A percentile compares a stretch with the other conserved stretches of the same genome.
Conservation (phyloP, 1,140 invertebrate genomes). For the Drosophila lacertosa region DNA sequence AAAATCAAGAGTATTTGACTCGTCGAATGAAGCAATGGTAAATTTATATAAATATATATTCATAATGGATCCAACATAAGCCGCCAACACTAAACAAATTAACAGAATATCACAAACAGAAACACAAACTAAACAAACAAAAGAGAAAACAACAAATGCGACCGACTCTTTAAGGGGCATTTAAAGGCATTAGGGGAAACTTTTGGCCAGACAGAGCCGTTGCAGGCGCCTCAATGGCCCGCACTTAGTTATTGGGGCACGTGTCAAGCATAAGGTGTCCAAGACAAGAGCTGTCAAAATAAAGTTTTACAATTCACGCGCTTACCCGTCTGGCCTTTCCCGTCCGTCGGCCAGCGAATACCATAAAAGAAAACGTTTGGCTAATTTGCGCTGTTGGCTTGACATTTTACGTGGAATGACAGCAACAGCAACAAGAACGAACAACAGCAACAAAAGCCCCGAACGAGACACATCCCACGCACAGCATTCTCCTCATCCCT, state of each 20-base stretch:
- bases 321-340: slow-evolving; percentile 13
- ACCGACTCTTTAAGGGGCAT: slow-evolving; percentile 28
- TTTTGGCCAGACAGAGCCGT: slow-evolving; percentile 14
- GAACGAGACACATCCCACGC: slow-evolving; percentile 18
- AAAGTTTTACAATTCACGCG: slow-evolving; percentile 76
- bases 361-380: slow-evolving; percentile 51
- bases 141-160: slow-evolving; percentile 2
- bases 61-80: too few relatives aligned
- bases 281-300: slow-evolving; percentile 75
- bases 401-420: slow-evolving; percentile 68
- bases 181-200: slow-evolving; percentile 36
- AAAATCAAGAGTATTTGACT: too few relatives aligned
- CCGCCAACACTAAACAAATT: slow-evolving; percentile 31
- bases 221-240: background rate
- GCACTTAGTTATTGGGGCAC: slow-evolving; percentile 9
- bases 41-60: too few relatives aligned
- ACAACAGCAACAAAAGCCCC: slow-evolving; percentile 50
- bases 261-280: slow-evolving; percentile 62
- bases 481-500: background rate
- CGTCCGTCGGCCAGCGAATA: slow-evolving; percentile 2
- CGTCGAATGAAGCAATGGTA: too few relatives aligned
- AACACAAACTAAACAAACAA: background rate
- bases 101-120: slow-evolving; percentile 19
- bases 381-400: slow-evolving; percentile 77
- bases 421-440: slow-evolving; percentile 27